A percentile compares a stretch with the other conserved stretches of the same genome.
These are phyloP conservation scores for Chrysina gloriosa DNA, from an alignment of 2,888 invertebrate species.

Conservation along the genomic window DNA sequence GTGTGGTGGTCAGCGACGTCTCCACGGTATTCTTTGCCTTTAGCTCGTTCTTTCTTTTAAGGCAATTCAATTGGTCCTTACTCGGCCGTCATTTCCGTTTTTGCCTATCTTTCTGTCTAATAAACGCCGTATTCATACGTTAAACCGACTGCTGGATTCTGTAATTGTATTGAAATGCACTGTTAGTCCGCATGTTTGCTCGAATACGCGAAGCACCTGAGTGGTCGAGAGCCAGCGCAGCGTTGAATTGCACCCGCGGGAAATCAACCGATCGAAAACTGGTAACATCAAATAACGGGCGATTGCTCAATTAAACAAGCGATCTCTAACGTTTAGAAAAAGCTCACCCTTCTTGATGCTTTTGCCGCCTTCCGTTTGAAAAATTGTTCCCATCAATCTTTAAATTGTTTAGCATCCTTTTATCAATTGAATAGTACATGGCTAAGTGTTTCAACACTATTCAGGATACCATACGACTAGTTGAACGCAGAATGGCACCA, in stretches of 20 bases:
- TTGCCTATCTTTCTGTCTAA: slow-evolving; percentile 45
- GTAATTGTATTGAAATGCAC: slow-evolving; percentile 50
- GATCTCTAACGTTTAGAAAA: slow-evolving; percentile 42
- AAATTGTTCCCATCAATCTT: no score
- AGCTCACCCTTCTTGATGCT: neutral
- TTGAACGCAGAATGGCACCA: no score
- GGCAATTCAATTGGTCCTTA: slow-evolving; percentile 35
- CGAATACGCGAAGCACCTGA: slow-evolving; percentile 48
- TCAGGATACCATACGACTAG: no score
- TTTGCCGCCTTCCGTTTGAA: no score
- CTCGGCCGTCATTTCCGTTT: slow-evolving; percentile 36
- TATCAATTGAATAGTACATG: no score
- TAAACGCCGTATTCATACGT: slow-evolving; percentile 37
- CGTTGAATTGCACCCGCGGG: slow-evolving; percentile 55
- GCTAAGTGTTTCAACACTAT: no score
- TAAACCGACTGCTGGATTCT: slow-evolving; percentile 35
- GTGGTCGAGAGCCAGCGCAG: slow-evolving; percentile 49
- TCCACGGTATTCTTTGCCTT: neutral
- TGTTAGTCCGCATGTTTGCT: slow-evolving; percentile 34
- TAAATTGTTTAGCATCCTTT: no score
- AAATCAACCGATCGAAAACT: slow-evolving; percentile 58
- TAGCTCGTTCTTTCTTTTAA: slow-evolving; percentile 4
- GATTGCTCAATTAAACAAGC: slow-evolving; percentile 53
- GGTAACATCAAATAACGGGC: slow-evolving; percentile 51
- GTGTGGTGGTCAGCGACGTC: neutral